A percentile compares a stretch with the other conserved stretches of the same genome.
Conservation (phyloP, 2,113 vertebrate genomes). For the Esox niger region DNA sequence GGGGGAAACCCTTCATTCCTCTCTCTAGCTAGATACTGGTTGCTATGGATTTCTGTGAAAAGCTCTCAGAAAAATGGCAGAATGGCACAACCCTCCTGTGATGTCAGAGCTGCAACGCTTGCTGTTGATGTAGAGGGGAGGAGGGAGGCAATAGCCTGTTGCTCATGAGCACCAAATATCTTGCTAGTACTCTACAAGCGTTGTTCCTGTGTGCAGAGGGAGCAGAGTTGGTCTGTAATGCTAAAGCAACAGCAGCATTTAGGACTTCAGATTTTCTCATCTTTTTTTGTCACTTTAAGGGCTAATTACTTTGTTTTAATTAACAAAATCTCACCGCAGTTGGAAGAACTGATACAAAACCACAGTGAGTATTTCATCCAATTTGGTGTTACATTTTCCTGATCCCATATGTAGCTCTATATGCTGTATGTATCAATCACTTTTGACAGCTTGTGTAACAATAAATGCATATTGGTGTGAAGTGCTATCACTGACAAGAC, state of each 20-base stretch:
- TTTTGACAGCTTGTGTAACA: background rate
- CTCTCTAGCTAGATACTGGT: constrained; percentile 55
- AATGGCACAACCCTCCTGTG: constrained; percentile 71
- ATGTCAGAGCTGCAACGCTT: constrained; percentile 68
- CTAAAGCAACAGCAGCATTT: constrained; percentile 15
- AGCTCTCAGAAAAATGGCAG: constrained; percentile 63
- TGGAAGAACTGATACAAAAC: constrained; percentile 8
- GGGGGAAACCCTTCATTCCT: constrained; percentile 32
- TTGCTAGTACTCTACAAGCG: constrained; percentile 49
- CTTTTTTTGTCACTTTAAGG: constrained; percentile 2
- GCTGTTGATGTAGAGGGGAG: constrained; percentile 31
- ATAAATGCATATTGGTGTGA: background rate
- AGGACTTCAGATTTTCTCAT: constrained; percentile 10
- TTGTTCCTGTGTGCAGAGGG: constrained; percentile 41
- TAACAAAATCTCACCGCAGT: constrained; percentile 2
- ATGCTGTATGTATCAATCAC: background rate
- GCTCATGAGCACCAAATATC: constrained; percentile 66
- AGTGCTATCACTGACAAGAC: background rate
- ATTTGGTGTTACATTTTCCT: background rate
- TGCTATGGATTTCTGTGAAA: constrained; percentile 79
- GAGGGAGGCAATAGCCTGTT: constrained; percentile 66
- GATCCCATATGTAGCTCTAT: background rate
- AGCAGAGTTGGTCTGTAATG: constrained; percentile 39
- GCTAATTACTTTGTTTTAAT: background rate
- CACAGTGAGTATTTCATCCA: constrained; percentile 31